Conservation (phyloP, 2,888 invertebrate species). For the Scaptomyza polygonia region DNA sequence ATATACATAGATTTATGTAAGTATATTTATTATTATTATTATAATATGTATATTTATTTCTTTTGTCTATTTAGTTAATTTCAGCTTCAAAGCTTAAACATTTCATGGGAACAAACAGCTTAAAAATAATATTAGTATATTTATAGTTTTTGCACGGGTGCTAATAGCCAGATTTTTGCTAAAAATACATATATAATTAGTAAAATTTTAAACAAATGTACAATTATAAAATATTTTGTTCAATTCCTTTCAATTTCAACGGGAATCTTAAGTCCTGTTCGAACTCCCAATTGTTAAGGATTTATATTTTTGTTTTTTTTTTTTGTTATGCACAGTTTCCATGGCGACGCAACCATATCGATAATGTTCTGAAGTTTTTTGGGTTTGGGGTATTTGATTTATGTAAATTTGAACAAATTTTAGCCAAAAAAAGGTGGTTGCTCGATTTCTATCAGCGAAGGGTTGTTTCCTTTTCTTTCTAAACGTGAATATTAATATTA, state of each 20-base stretch:
- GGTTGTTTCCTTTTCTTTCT: slow-evolving; percentile 22
- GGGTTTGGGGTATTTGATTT: slow-evolving; percentile 23
- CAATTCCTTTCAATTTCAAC: slow-evolving; percentile 10
- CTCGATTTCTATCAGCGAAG: slow-evolving; percentile 12
- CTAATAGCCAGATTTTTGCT: slow-evolving; percentile 27
- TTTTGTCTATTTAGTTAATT: slow-evolving; percentile 54
- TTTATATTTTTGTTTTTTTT: neutral
- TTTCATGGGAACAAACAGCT: slow-evolving; percentile 48
- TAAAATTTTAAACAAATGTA: slow-evolving; percentile 39
- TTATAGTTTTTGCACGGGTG: slow-evolving; percentile 48
- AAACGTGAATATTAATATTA: slow-evolving; percentile 11
- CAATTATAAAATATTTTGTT: slow-evolving; percentile 16
- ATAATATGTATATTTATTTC: slow-evolving; percentile 20
- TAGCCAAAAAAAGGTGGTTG: slow-evolving; percentile 45
- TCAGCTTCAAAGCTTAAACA: slow-evolving; percentile 43
- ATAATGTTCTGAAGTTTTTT: slow-evolving; percentile 3
- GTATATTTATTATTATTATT: slow-evolving; percentile 39
- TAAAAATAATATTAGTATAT: slow-evolving; percentile 47
- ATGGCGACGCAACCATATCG: slow-evolving; percentile 37
- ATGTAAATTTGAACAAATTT: slow-evolving; percentile 53
- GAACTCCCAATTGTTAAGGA: slow-evolving; percentile 24
- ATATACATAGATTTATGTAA: slow-evolving; percentile 24
- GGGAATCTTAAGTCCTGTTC: slow-evolving; percentile 47
- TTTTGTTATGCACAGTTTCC: slow-evolving; percentile 33
- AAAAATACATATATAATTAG: slow-evolving; percentile 7